phyloP scores from a whole-genome alignment of 2,113 vertebrate genomes.

The Hemichromis elongatus region DNA sequence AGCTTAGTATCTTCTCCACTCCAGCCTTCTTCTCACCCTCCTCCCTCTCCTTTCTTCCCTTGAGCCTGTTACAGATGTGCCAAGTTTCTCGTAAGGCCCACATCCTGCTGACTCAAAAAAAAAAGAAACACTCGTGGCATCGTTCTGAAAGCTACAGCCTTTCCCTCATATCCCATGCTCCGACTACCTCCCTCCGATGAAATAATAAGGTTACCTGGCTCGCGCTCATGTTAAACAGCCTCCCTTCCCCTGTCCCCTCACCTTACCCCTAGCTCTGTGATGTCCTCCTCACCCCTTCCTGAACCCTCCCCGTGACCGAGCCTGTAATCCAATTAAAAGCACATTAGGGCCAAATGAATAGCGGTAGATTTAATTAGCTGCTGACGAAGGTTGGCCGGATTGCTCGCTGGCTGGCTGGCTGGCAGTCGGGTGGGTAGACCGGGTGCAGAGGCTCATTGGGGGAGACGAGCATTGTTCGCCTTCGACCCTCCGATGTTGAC shows the following conservation, averaged over 20 bases:
- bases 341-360: slow-evolving; percentile 74
- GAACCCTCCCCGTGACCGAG: slow-evolving; percentile 56
- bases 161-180: background rate
- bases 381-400: slow-evolving; percentile 61
- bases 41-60: background rate
- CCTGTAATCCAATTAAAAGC: slow-evolving; percentile 76
- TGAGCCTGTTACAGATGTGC: slow-evolving; percentile 4
- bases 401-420: slow-evolving; percentile 22
- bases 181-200: background rate
- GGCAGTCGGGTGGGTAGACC: background rate
- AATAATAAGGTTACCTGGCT: slow-evolving; percentile 45
- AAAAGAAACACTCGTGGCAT: slow-evolving; percentile 7
- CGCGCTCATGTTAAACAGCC: slow-evolving; percentile 32
- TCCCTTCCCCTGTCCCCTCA: slow-evolving; percentile 16
- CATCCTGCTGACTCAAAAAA: slow-evolving; percentile 42
- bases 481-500: slow-evolving; percentile 1
- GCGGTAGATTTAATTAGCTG: slow-evolving; percentile 71
- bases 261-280: slow-evolving; percentile 25
- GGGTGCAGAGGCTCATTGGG: background rate
- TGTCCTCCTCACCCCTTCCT: slow-evolving; percentile 46
- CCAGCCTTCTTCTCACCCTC: background rate
- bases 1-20: background rate
- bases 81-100: background rate
- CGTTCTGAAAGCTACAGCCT: slow-evolving; percentile 3
- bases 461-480: background rate